Evolutionary conservation across 2,888 invertebrate species (phyloP).

Genomic region (Meghimatium bilineatum): DNA sequence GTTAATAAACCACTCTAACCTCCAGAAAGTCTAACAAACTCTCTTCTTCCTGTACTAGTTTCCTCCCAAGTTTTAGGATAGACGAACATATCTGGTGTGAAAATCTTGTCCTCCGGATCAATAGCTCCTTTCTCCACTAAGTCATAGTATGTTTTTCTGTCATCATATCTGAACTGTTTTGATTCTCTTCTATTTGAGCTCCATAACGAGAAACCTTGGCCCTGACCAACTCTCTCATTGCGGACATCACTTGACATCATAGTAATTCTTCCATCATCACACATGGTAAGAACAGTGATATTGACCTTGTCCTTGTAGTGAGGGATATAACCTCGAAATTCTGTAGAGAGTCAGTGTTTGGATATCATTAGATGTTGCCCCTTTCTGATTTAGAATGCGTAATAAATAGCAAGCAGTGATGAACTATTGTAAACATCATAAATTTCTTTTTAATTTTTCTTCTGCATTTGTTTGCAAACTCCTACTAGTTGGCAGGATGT

Average conservation of each 20-base stretch:
- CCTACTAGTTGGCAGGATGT: too few relatives aligned
- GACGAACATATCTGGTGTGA: conserved; percentile 43
- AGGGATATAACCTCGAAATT: conserved; percentile 34
- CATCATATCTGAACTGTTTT: conserved; percentile 28
- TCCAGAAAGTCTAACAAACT: conserved; percentile 13
- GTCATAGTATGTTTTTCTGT: not conserved
- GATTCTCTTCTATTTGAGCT: conserved; percentile 8
- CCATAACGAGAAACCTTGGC: not conserved
- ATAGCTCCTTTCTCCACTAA: conserved; percentile 30
- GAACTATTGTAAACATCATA: too few relatives aligned
- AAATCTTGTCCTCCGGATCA: conserved; percentile 32
- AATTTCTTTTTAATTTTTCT: too few relatives aligned
- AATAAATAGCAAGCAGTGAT: too few relatives aligned
- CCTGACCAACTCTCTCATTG: not conserved
- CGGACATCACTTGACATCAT: conserved; percentile 13
- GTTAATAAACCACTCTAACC: conserved; percentile 20
- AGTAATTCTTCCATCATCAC: conserved; percentile 2
- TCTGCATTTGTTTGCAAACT: too few relatives aligned
- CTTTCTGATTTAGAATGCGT: not conserved
- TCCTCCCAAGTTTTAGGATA: conserved; percentile 38
- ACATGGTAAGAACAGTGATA: conserved; percentile 23
- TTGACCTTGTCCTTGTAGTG: conserved; percentile 35
- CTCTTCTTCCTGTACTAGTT: not conserved
- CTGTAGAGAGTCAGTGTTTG: conserved; percentile 22
- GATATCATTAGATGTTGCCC: not conserved